These are phyloP conservation scores for Caenorhabditis remanei DNA, from an alignment of 1,140 invertebrate genomes.

Conservation along the genomic window DNA sequence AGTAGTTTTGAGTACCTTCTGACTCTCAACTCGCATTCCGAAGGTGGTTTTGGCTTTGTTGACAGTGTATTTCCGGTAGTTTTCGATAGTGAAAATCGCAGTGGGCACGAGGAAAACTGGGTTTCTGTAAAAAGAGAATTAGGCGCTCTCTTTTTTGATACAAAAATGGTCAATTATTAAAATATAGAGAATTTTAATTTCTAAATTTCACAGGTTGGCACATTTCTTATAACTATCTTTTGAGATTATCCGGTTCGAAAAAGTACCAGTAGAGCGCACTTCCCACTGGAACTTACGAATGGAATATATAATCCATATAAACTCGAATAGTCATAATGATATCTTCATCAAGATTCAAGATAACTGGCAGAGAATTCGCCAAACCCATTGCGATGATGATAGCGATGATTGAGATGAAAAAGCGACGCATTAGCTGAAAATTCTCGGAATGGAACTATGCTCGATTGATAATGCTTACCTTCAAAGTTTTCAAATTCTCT, in stretches of 20 bases:
- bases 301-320: slow-evolving; percentile 46
- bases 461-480: not conserved
- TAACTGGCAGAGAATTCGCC: slow-evolving; percentile 28
- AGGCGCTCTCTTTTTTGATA: not conserved
- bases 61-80: slow-evolving; percentile 6
- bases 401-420: slow-evolving; percentile 24
- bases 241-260: no score
- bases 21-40: slow-evolving; percentile 45
- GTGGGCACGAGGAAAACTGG: slow-evolving; percentile 31
- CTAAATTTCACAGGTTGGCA: no score
- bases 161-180: not conserved
- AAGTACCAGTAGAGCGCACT: no score
- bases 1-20: not conserved
- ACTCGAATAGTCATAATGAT: slow-evolving; percentile 21
- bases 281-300: not conserved
- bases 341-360: slow-evolving; percentile 12
- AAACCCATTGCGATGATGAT: slow-evolving; percentile 37
- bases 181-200: no score
- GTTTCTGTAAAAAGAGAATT: not conserved
- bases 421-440: slow-evolving; percentile 45
- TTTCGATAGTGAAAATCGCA: slow-evolving; percentile 22
- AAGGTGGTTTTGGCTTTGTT: slow-evolving; percentile 31
- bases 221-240: no score
- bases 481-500: slow-evolving; percentile 38
- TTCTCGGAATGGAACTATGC: not conserved